phyloP scores from a whole-genome alignment of 2,113 vertebrate species.

The Campylorhamphus procurvoides region DNA sequence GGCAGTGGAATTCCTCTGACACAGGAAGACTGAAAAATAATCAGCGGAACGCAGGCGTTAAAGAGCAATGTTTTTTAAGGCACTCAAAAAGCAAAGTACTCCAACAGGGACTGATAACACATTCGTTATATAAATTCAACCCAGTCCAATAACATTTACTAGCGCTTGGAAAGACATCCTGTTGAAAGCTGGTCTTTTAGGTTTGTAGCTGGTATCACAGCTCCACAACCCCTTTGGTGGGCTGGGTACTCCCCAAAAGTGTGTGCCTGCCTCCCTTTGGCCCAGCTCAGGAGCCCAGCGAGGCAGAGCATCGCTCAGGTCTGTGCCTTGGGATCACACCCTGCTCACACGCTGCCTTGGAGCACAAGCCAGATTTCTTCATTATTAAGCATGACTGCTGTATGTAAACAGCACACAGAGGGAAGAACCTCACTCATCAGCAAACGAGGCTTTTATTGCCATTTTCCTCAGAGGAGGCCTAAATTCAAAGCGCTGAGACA shows the following conservation, averaged over 20 bases:
- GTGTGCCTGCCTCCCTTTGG: background rate
- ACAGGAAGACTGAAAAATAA: constrained; percentile 59
- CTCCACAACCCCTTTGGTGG: background rate
- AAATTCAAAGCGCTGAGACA: constrained; percentile 57
- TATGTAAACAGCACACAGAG: constrained; percentile 29
- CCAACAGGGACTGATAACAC: background rate
- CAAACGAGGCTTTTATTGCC: constrained; percentile 35
- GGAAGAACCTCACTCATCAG: constrained; percentile 8
- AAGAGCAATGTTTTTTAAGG: constrained; percentile 23
- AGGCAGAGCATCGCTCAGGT: background rate
- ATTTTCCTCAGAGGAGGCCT: constrained; percentile 50
- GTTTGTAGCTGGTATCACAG: background rate
- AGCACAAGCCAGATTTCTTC: constrained; percentile 12
- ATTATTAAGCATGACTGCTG: background rate
- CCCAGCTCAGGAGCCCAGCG: background rate
- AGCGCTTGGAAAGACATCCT: constrained; percentile 2
- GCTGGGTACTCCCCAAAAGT: background rate
- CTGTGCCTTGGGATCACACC: background rate
- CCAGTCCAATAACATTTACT: constrained; percentile 14
- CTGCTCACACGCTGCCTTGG: background rate
- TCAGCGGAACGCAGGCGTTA: background rate
- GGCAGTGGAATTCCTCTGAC: constrained; percentile 47
- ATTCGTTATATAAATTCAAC: background rate
- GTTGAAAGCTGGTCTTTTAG: background rate
- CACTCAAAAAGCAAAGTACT: background rate